Evolutionary conservation across 2,888 invertebrate genomes (phyloP).

Genomic region (Spisula solida): DNA sequence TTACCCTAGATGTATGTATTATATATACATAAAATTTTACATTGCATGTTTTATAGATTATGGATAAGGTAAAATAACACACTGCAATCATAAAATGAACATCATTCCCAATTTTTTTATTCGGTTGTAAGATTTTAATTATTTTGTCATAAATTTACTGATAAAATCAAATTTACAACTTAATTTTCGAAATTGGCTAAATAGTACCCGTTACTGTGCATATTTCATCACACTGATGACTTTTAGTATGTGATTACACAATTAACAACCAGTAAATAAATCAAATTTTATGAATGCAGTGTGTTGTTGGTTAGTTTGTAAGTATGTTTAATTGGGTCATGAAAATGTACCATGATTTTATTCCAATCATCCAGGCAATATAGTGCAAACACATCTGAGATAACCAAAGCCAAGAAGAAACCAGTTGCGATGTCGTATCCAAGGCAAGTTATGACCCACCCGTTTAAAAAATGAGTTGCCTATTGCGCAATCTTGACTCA

Average conservation of each 20-base stretch:
- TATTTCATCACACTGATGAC: no score
- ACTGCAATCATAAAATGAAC: slow-evolving; percentile 14
- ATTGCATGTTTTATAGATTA: slow-evolving; percentile 39
- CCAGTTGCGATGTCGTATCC: slow-evolving; percentile 66
- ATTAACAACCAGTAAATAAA: no score
- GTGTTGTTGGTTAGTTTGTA: slow-evolving; percentile 23
- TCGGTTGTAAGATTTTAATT: no score
- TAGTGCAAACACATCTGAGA: slow-evolving; percentile 60
- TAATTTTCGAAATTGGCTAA: no score
- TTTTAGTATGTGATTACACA: no score
- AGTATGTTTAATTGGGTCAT: slow-evolving; percentile 62
- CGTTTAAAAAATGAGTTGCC: slow-evolving; percentile 44
- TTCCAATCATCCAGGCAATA: slow-evolving; percentile 69
- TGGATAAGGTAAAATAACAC: slow-evolving; percentile 24
- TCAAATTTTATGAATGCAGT: not conserved
- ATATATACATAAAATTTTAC: slow-evolving; percentile 39
- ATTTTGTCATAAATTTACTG: no score
- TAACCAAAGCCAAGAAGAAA: slow-evolving; percentile 56
- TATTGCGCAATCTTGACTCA: slow-evolving; percentile 25
- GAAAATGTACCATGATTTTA: slow-evolving; percentile 68
- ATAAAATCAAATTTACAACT: no score
- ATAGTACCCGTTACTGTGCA: no score
- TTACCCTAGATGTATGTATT: slow-evolving; percentile 31
- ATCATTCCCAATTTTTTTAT: not conserved
- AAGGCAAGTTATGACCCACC: slow-evolving; percentile 72